Conservation (phyloP, 2,888 invertebrate genomes). For the Bursaphelenchus okinawaensis region DNA sequence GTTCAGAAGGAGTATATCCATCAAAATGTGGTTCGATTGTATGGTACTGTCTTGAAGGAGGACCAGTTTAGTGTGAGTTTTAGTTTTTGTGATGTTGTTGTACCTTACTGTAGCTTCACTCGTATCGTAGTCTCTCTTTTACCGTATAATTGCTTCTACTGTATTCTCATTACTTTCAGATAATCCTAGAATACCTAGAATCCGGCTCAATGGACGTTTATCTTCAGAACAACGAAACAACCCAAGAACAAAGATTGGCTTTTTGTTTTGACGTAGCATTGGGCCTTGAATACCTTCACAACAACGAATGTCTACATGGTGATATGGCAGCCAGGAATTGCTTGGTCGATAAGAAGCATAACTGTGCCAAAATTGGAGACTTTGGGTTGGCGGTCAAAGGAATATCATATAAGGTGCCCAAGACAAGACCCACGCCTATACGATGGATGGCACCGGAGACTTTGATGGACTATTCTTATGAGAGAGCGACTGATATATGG, state of each 20-base stretch:
- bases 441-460: conserved; percentile 12
- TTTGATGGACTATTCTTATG: background rate
- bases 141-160: too few relatives aligned
- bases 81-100: too few relatives aligned
- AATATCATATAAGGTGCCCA: conserved; percentile 9
- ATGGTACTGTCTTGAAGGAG: background rate
- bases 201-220: background rate
- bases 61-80: background rate
- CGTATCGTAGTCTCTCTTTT: too few relatives aligned
- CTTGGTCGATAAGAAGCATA: background rate
- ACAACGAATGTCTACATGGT: conserved; percentile 4
- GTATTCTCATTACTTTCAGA: background rate
- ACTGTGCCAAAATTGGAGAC: conserved; percentile 15
- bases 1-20: background rate
- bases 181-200: background rate
- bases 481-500: background rate
- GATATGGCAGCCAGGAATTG: conserved; percentile 22
- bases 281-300: conserved; percentile 7
- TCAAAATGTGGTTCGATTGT: conserved; percentile 1
- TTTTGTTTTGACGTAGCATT: conserved; percentile 2
- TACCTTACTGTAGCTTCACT: too few relatives aligned
- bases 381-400: conserved; percentile 16
- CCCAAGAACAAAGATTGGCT: background rate
- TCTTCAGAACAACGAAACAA: background rate
- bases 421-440: conserved; percentile 15